Evolutionary conservation across 2,797 vertebrate species (phyloP).

Genomic region (Tamandua tetradactyla): DNA sequence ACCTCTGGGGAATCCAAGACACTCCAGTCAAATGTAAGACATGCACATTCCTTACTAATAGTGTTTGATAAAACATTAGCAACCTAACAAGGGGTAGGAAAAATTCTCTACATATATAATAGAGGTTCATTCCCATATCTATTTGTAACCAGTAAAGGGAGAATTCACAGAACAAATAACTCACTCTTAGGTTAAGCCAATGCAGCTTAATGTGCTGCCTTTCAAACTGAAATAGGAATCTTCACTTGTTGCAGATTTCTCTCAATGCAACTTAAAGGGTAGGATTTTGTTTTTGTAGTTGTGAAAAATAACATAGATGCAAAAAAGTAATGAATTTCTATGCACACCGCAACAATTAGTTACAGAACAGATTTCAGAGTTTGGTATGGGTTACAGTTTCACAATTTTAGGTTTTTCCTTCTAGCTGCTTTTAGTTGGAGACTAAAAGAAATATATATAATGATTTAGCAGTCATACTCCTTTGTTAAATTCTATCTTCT

Average conservation of each 20-base stretch:
- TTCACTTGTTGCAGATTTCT: neutral
- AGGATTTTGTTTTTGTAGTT: too few species aligned
- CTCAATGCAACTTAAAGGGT: neutral
- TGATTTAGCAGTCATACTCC: too few species aligned
- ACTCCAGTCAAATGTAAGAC: neutral
- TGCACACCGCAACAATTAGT: too few species aligned
- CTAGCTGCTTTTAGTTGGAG: too few species aligned
- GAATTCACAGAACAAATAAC: constrained; percentile 60
- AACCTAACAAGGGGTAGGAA: neutral
- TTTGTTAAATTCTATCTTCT: too few species aligned
- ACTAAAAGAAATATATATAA: too few species aligned
- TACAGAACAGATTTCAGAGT: too few species aligned
- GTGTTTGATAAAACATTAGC: constrained; percentile 61
- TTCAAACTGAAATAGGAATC: constrained; percentile 41
- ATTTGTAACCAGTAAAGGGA: constrained; percentile 28
- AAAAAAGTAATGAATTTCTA: too few species aligned
- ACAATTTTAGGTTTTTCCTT: too few species aligned
- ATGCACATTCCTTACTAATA: neutral
- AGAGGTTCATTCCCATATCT: constrained; percentile 32
- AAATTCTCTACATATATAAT: constrained; percentile 45
- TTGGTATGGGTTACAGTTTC: too few species aligned
- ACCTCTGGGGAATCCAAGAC: neutral
- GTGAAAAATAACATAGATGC: too few species aligned
- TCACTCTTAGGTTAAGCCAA: neutral
- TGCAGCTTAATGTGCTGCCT: constrained; percentile 18